Evolutionary conservation across 2,888 invertebrate species (phyloP).

Genomic region (Dolomedes plantarius): DNA sequence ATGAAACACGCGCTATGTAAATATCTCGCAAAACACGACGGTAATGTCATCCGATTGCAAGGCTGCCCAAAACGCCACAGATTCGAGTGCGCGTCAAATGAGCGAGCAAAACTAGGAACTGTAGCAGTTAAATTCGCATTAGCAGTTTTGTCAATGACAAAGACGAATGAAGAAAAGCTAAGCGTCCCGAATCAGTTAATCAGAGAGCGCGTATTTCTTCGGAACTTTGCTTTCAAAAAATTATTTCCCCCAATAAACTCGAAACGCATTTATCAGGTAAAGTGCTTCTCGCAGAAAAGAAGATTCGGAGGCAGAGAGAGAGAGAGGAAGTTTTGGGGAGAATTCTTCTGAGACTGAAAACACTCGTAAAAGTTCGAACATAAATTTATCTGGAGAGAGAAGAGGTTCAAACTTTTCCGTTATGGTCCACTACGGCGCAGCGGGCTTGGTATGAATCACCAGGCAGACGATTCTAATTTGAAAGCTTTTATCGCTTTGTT

Average conservation of each 20-base stretch:
- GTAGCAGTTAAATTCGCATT: neutral
- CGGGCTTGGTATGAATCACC: no score
- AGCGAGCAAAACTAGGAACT: neutral
- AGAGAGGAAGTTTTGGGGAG: neutral
- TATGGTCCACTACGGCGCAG: no score
- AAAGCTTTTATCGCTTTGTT: no score
- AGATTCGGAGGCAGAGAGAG: no score
- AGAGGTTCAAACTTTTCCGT: neutral
- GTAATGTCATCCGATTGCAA: no score
- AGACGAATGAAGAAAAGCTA: neutral
- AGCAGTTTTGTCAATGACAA: neutral
- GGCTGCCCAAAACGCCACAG: no score
- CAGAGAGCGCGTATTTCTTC: neutral
- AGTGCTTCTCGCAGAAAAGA: neutral
- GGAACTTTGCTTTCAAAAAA: neutral
- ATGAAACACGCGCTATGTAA: no score
- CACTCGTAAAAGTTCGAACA: neutral
- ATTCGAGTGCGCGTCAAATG: no score
- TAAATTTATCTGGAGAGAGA: neutral
- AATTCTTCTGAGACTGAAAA: neutral
- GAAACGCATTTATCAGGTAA: neutral
- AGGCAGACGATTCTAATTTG: no score
- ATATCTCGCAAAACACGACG: no score
- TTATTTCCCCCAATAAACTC: neutral
- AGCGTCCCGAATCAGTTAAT: constrained; percentile 1